phyloP scores from a whole-genome alignment of 2,888 invertebrate genomes.

The Seladonia tumulorum region DNA sequence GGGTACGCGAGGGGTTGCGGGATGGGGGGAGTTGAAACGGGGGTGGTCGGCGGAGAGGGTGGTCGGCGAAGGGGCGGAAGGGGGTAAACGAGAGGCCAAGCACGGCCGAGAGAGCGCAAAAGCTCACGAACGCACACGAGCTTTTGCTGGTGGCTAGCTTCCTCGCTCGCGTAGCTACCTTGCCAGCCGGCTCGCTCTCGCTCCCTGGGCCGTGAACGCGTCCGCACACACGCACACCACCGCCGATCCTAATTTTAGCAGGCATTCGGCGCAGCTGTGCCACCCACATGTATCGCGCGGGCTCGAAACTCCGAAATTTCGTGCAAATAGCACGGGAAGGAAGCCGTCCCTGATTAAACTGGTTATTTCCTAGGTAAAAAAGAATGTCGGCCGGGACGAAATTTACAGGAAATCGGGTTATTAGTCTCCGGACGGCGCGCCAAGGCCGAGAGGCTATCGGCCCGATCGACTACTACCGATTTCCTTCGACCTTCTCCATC shows the following conservation, averaged over 20 bases:
- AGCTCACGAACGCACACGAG: slow-evolving; percentile 55
- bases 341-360: slow-evolving; percentile 75
- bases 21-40: not conserved
- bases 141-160: not conserved
- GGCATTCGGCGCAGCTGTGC: slow-evolving; percentile 80
- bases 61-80: slow-evolving; percentile 10
- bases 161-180: slow-evolving; percentile 2
- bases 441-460: slow-evolving; percentile 23
- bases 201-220: slow-evolving; percentile 37
- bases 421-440: slow-evolving; percentile 65
- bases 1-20: not conserved
- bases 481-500: not conserved
- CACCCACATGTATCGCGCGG: slow-evolving; percentile 73
- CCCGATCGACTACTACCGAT: slow-evolving; percentile 31
- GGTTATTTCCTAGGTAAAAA: slow-evolving; percentile 74
- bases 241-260: slow-evolving; percentile 79
- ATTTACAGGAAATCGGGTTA: slow-evolving; percentile 74
- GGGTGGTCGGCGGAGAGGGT: not conserved
- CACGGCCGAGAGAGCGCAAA: slow-evolving; percentile 64
- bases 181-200: not conserved
- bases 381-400: slow-evolving; percentile 56
- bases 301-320: slow-evolving; percentile 76
- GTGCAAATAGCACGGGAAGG: slow-evolving; percentile 75
- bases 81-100: slow-evolving; percentile 51
- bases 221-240: slow-evolving; percentile 54